phyloP scores from a whole-genome alignment of 1,140 invertebrate genomes.

The Cotesia glomerata region DNA sequence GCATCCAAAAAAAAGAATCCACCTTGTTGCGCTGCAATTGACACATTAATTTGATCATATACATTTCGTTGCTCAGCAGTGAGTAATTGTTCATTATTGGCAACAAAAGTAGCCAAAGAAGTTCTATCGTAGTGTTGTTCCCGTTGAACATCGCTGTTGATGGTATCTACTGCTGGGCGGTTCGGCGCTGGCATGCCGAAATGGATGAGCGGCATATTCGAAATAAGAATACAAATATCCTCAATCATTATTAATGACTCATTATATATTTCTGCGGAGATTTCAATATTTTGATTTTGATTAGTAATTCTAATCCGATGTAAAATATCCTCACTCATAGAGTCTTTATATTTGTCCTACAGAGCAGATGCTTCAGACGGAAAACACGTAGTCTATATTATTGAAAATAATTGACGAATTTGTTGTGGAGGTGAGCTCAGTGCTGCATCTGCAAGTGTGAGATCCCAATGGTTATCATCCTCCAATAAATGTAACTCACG shows the following conservation, averaged over 20 bases:
- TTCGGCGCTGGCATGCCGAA: conserved; percentile 56
- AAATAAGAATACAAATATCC: conserved; percentile 47
- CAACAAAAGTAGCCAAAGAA: conserved; percentile 42
- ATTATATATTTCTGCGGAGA: conserved; percentile 50
- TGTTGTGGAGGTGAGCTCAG: conserved; percentile 18
- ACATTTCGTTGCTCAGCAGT: conserved; percentile 50
- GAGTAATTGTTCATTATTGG: conserved; percentile 44
- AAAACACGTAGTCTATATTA: no score
- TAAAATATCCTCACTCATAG: background rate
- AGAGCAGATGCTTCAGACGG: no score
- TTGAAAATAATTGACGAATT: no score
- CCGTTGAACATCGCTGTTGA: conserved; percentile 48
- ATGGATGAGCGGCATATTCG: background rate
- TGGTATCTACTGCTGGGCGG: conserved; percentile 43
- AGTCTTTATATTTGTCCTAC: no score
- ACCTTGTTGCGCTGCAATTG: conserved; percentile 43
- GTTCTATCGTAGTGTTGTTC: conserved; percentile 49
- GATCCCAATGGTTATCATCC: conserved; percentile 53
- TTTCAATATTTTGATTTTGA: background rate
- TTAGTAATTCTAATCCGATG: background rate
- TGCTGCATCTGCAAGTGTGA: conserved; percentile 50
- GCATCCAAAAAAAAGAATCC: conserved; percentile 54
- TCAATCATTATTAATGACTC: conserved; percentile 53
- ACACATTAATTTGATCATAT: conserved; percentile 52
- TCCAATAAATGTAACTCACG: conserved; percentile 50